phyloP scores from a whole-genome alignment of 1,140 invertebrate species.

The Lepidotrigona ventralis region DNA sequence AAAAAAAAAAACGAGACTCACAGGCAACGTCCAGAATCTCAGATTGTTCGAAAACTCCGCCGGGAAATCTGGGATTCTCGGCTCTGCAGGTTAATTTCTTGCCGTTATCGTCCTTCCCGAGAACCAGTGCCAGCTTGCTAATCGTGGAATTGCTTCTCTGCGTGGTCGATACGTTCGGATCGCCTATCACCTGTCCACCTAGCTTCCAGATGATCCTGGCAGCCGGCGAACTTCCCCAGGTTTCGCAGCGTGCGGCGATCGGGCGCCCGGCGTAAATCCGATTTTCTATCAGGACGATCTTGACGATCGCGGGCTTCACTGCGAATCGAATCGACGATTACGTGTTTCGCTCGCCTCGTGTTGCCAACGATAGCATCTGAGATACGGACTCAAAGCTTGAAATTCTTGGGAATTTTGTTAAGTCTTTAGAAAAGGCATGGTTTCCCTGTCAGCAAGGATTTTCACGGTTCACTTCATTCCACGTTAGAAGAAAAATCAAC shows the following conservation, averaged over 20 bases:
- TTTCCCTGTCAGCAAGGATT: too few relatives aligned
- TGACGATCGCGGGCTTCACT: slow-evolving; percentile 87
- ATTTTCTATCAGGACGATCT: slow-evolving; percentile 83
- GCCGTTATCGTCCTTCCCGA: slow-evolving; percentile 89
- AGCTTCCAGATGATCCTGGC: slow-evolving; percentile 87
- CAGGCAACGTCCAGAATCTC: slow-evolving; percentile 90
- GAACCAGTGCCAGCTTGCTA: slow-evolving; percentile 87
- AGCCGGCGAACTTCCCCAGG: slow-evolving; percentile 87
- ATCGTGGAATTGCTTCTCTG: slow-evolving; percentile 86
- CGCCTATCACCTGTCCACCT: slow-evolving; percentile 83
- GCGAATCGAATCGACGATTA: slow-evolving; percentile 53
- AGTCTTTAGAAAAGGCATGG: too few relatives aligned
- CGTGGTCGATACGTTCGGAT: slow-evolving; percentile 78
- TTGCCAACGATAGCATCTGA: too few relatives aligned
- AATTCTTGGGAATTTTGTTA: too few relatives aligned
- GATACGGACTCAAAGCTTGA: too few relatives aligned
- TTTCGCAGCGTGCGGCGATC: slow-evolving; percentile 84
- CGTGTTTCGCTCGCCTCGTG: not conserved
- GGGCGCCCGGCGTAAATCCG: slow-evolving; percentile 83
- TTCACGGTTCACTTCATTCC: too few relatives aligned
- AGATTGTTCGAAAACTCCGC: slow-evolving; percentile 88
- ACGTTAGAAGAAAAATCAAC: too few relatives aligned
- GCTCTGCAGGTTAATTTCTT: slow-evolving; percentile 91
- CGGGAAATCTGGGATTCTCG: slow-evolving; percentile 93
- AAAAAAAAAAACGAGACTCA: slow-evolving; percentile 81